Evolutionary conservation across 2,888 invertebrate species (phyloP).

Genomic region (Ametastegia equiseti): DNA sequence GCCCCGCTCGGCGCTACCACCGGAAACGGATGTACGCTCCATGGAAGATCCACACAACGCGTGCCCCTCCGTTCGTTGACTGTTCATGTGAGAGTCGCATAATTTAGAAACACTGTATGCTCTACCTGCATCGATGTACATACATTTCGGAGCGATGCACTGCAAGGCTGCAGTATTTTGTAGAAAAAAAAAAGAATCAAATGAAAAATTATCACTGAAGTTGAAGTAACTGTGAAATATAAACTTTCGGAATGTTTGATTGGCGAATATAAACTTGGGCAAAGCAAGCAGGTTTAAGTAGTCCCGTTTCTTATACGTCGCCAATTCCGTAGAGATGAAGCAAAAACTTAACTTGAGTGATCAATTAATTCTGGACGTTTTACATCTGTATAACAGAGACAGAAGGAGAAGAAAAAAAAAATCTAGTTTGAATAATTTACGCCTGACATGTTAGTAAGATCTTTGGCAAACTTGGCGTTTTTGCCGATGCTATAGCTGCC

Average conservation of each 20-base stretch:
- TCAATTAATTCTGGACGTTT: constrained; percentile 2
- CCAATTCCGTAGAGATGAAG: background rate
- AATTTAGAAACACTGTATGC: background rate
- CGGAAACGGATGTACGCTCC: constrained; percentile 75
- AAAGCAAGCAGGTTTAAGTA: background rate
- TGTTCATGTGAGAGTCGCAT: constrained; percentile 23
- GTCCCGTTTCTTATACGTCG: constrained; percentile 26
- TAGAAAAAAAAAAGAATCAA: background rate
- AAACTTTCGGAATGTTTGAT: background rate
- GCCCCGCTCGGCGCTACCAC: constrained; percentile 53
- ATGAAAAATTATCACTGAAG: background rate
- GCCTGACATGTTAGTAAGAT: background rate
- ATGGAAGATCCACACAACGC: constrained; percentile 55
- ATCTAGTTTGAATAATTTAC: background rate
- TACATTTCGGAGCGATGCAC: constrained; percentile 19
- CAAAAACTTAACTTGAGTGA: background rate
- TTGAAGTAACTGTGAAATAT: background rate
- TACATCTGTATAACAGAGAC: background rate
- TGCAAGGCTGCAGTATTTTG: background rate
- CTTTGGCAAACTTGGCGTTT: background rate
- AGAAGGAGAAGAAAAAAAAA: no score
- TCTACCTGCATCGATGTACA: background rate
- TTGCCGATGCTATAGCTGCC: background rate
- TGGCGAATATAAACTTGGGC: background rate
- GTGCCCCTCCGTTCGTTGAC: constrained; percentile 48